Conservation (phyloP, 2,888 invertebrate genomes). For the Trissoscelio sp. region DNA sequence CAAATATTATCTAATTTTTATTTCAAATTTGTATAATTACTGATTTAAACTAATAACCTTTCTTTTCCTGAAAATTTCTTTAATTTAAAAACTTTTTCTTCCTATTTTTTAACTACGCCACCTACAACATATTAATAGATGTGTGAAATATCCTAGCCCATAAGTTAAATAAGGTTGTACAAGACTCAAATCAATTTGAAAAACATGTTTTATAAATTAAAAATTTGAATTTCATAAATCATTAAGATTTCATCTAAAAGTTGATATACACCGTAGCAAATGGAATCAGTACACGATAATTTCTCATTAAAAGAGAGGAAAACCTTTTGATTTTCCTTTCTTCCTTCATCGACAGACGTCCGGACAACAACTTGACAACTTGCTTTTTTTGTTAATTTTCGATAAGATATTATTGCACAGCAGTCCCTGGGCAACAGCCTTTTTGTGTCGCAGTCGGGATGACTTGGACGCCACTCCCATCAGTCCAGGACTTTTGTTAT, state of each 20-base stretch:
- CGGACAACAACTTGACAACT: constrained; percentile 26
- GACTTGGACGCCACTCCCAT: constrained; percentile 46
- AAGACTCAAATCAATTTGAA: too few relatives aligned
- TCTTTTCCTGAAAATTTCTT: too few relatives aligned
- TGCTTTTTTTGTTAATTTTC: not conserved
- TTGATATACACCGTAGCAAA: constrained; percentile 23
- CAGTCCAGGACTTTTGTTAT: constrained; percentile 49
- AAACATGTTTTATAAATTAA: too few relatives aligned
- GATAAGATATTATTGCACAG: constrained; percentile 57
- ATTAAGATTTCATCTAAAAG: not conserved
- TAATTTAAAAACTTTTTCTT: too few relatives aligned
- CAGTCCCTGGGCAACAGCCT: constrained; percentile 61
- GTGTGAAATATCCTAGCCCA: too few relatives aligned
- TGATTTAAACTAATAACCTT: too few relatives aligned
- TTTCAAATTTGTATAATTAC: too few relatives aligned
- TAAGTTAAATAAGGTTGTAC: too few relatives aligned
- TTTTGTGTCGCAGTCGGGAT: constrained; percentile 30
- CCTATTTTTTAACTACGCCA: too few relatives aligned
- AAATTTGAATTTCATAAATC: too few relatives aligned
- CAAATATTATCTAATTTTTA: too few relatives aligned
- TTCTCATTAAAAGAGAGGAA: constrained; percentile 21
- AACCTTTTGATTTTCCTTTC: constrained; percentile 18
- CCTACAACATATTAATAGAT: too few relatives aligned
- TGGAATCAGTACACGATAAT: constrained; percentile 41
- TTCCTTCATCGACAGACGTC: constrained; percentile 19